Percentiles rank a stretch among this genome's conserved stretches.
Evolutionary conservation across 2,797 vertebrate genomes (phyloP).

Genomic region (Gymnocypris eckloni): DNA sequence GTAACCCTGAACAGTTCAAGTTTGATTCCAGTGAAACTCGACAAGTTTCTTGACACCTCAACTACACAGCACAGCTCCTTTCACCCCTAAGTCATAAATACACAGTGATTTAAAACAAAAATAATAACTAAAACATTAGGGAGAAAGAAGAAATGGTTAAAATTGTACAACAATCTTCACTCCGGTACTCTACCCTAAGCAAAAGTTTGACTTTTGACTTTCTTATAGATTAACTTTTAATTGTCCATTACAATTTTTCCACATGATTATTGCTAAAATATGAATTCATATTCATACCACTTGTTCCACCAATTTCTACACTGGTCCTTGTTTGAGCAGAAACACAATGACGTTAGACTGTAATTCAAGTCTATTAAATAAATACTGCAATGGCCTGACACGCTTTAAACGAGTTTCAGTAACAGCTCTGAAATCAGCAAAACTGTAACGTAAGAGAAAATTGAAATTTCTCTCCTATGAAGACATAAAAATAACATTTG

Average conservation of each 20-base stretch:
- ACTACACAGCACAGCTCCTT: constrained; percentile 6
- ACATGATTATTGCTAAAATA: constrained; percentile 73
- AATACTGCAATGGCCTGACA: constrained; percentile 75
- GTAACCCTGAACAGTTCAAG: constrained; percentile 59
- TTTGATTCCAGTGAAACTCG: constrained; percentile 49
- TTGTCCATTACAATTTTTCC: constrained; percentile 35
- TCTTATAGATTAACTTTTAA: not conserved
- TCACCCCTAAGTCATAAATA: constrained; percentile 45
- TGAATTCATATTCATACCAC: constrained; percentile 54
- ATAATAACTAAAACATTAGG: constrained; percentile 48
- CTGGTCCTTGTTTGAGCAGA: constrained; percentile 70
- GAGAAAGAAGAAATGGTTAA: constrained; percentile 7
- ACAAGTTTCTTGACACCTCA: constrained; percentile 34
- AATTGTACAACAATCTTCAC: constrained; percentile 11
- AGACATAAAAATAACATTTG: constrained; percentile 7
- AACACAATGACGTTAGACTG: constrained; percentile 62
- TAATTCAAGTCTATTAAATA: constrained; percentile 68
- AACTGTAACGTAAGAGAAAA: not conserved
- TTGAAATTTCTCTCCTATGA: constrained; percentile 6
- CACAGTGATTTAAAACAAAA: constrained; percentile 27
- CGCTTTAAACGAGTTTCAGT: constrained; percentile 21
- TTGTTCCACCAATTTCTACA: constrained; percentile 38
- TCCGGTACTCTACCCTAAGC: not conserved
- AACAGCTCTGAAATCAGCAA: constrained; percentile 27
- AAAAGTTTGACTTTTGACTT: not conserved